Conservation (phyloP, 2,888 invertebrate species). For the Drosophila koepferae region DNA sequence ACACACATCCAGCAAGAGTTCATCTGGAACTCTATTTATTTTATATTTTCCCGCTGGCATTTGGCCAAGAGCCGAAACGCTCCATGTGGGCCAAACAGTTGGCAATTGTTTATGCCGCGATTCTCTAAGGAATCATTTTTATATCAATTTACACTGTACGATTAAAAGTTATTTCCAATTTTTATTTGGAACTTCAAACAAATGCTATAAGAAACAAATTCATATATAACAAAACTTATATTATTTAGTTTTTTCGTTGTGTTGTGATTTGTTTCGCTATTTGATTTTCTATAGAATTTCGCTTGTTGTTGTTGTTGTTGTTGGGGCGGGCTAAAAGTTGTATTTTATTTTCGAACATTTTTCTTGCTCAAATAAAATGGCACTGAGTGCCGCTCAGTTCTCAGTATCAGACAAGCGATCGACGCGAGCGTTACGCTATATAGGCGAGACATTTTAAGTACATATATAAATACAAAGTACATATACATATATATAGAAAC, state of each 20-base stretch:
- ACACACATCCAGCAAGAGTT: not conserved
- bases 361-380: slow-evolving; percentile 61
- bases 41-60: slow-evolving; percentile 39
- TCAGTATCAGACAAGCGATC: slow-evolving; percentile 72
- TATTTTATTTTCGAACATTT: slow-evolving; percentile 62
- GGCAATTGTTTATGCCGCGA: slow-evolving; percentile 23
- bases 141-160: not conserved
- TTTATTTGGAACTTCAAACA: slow-evolving; percentile 1
- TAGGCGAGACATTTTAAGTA: slow-evolving; percentile 41
- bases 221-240: not conserved
- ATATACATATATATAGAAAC: slow-evolving; percentile 4
- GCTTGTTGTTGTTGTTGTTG: slow-evolving; percentile 4
- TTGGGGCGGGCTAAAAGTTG: slow-evolving; percentile 20
- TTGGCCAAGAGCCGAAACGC: slow-evolving; percentile 51
- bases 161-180: slow-evolving; percentile 11
- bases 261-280: slow-evolving; percentile 13
- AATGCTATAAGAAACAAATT: not conserved
- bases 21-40: slow-evolving; percentile 1
- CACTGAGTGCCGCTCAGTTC: slow-evolving; percentile 47
- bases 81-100: slow-evolving; percentile 37
- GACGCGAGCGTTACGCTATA: slow-evolving; percentile 68
- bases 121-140: not conserved
- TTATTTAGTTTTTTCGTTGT: slow-evolving; percentile 2
- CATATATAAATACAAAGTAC: slow-evolving; percentile 9
- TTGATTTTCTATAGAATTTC: slow-evolving; percentile 27